Evolutionary conservation across 2,888 invertebrate species (phyloP), one percentile per base, ranked within the genome.

Genomic region (Stenotaenia linearis): DNA sequence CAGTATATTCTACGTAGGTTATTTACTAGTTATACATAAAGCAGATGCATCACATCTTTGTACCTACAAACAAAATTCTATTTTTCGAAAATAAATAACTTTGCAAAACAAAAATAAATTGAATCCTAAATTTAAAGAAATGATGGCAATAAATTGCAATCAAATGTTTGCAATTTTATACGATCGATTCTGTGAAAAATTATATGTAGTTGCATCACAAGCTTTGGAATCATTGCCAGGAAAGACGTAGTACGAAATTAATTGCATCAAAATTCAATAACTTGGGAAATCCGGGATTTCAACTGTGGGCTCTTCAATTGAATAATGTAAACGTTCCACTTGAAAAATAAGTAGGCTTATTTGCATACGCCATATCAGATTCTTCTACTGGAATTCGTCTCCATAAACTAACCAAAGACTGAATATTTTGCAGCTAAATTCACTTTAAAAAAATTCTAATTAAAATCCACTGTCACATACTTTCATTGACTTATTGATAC

Each of bases 191-290:
- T 61, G 23, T 61, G 7, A 28, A 25, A 61, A 61, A 61, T 61
- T 61, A 61, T 61, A 61, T 61, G 61, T 61, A 25, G 61, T 25
- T 23, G 61, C 61, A 25, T 61, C 23, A 15, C 45, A 25, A 25
- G 25, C 61, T 25, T 61, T 25, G 28, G 28, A 61, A 61, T 61
- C 12, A 23, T 61, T 61, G 61, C 61, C 23, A 61, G 61, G 61
- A 28, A 28, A 61, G 61, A 61, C 61, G 23, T 61, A 61, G 28
- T 25, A 28, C 25, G 25, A 28, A 61, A 61, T 61, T 61, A 61
- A 61, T 61, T 61, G 25, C 61, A 61, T 61, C 25, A 61, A 61
- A 61, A 61, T 61, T 61, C 61, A 61, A 61, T 61, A 61, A 61
- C 61, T 61, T 45, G 45, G 61, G 6, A 61, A 56, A 25, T 15